phyloP scores from a whole-genome alignment of 2,888 invertebrate species.

The Perizoma affinitatum region DNA sequence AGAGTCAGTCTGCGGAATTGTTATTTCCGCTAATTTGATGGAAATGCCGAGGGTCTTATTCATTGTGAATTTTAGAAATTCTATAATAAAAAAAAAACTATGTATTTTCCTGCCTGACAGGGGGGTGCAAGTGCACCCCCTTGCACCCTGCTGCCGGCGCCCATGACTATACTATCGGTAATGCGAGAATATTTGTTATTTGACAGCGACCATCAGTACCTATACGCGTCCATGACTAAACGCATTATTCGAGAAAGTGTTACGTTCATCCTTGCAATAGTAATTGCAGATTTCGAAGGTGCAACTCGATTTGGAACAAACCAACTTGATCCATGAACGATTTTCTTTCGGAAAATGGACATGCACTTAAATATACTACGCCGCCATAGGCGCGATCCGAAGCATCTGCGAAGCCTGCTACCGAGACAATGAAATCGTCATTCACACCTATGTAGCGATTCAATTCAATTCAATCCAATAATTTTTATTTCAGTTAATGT shows the following conservation, averaged over 20 bases:
- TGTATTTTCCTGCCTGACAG: not conserved
- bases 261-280: not conserved
- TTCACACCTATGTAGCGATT: not conserved
- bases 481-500: no score
- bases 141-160: no score
- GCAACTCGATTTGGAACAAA: not conserved
- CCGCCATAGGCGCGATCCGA: not conserved
- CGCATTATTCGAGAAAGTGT: not conserved
- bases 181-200: not conserved
- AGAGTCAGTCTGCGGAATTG: conserved; percentile 16
- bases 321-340: not conserved
- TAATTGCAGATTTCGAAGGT: not conserved
- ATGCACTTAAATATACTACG: not conserved
- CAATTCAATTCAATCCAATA: no score
- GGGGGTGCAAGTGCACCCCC: not conserved
- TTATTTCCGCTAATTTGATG: conserved; percentile 1
- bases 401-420: not conserved
- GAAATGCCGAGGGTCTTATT: not conserved
- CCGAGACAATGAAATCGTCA: not conserved
- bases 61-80: conserved; percentile 2
- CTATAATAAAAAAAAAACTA: conserved; percentile 1
- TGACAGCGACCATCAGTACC: not conserved
- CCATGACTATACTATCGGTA: not conserved
- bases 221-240: conserved; percentile 5
- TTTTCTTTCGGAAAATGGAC: not conserved